Evolutionary conservation across 1,140 invertebrate genomes (phyloP), one percentile per base, ranked within the genome.

Genomic region (Monomorium pharaonis): DNA sequence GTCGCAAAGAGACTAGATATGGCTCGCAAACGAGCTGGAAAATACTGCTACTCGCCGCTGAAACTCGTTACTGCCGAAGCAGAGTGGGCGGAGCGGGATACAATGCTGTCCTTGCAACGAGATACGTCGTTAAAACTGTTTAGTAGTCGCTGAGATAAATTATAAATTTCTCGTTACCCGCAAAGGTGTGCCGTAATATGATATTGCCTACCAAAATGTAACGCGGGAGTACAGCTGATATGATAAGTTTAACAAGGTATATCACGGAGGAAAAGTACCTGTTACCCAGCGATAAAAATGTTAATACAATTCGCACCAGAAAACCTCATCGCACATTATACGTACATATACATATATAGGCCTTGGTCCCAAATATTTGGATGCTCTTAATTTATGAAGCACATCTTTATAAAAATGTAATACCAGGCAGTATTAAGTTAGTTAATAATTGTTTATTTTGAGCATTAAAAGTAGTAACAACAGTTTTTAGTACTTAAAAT

Each of bases 51-150:
- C 65, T 58, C 78, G 65, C 51, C 51, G 67, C 47, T 83, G 78
- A 83, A 81, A 83, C 78, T 83, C 78, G 54, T 83, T 74, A 74
- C 69, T 72, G 27, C 78, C 67, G 37, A 83, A 74, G 37, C 16
- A 27, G 7, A 74, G 24, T 72, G 51, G 65, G 33, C 44, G 67
- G 42, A 51, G 33, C 44, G 67, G 42, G 65, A 18, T 72, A 83
- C 78, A 74, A 58, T 83, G 67, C 51, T 83, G 67, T 83, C 67
- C 78, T 58, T 83, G 78, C 78, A 72, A 72, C 78, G 78, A 83
- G 78, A 74, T 83, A 83, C 65, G 51, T 83, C 78, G 78, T 83
- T 83, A 74, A 80, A 80, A 83, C 67, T 83, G 78, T 83, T 83
- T 83, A 83, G 62, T 54, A 80, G 78, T 83, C 67, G 78, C 67